Conservation (phyloP, 2,888 invertebrate species). For the Sarcophaga carnaria region DNA sequence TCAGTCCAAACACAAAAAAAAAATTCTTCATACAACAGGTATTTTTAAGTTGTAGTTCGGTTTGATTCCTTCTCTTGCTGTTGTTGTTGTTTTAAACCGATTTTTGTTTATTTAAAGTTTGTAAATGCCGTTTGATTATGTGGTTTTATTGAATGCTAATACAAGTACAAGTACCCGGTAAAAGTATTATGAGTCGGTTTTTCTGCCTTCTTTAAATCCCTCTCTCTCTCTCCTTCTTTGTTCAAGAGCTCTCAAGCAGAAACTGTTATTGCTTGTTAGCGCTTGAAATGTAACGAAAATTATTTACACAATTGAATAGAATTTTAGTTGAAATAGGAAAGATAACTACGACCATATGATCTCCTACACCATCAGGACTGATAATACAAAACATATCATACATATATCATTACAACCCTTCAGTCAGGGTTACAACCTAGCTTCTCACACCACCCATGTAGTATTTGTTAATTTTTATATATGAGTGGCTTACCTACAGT, state of each 20-base stretch:
- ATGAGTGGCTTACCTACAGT: too few species aligned
- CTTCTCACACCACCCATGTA: too few species aligned
- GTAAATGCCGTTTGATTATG: conserved; percentile 50
- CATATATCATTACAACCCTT: too few species aligned
- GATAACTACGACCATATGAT: not conserved
- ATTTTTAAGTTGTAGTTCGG: conserved; percentile 15
- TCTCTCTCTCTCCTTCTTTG: conserved; percentile 29
- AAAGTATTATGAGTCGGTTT: conserved; percentile 22
- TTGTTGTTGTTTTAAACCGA: not conserved
- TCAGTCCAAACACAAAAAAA: not conserved
- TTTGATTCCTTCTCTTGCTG: not conserved
- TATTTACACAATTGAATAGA: conserved; percentile 37
- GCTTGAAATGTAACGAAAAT: conserved; percentile 32
- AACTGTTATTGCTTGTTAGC: conserved; percentile 60
- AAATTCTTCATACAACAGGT: conserved; percentile 41
- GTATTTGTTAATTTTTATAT: too few species aligned
- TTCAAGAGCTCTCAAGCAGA: conserved; percentile 63
- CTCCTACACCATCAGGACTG: too few species aligned
- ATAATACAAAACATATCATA: too few species aligned
- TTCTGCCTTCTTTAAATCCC: conserved; percentile 5
- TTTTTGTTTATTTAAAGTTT: conserved; percentile 33
- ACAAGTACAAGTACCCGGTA: not conserved
- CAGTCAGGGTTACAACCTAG: too few species aligned
- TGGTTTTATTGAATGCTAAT: conserved; percentile 55
- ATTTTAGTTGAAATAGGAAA: conserved; percentile 1